Percentiles rank a stretch among this genome's conserved stretches.
These are phyloP conservation scores for Nettapus auritus DNA, from an alignment of 2,113 vertebrate species.

Conservation along the genomic window DNA sequence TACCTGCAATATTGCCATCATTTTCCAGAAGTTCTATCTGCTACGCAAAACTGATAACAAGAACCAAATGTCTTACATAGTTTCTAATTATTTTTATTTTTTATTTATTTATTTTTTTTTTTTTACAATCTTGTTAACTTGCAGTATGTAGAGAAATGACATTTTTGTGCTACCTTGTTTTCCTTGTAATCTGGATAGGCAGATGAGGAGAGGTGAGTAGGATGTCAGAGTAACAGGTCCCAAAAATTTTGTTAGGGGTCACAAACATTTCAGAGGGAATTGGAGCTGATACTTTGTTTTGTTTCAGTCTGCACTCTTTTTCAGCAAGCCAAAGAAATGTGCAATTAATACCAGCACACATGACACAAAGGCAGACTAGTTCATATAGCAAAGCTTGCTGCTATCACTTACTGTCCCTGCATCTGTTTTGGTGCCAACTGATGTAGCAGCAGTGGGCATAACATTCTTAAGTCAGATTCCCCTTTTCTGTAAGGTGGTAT, in stretches of 20 bases:
- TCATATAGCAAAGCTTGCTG: neutral
- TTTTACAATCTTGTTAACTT: neutral
- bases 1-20: neutral
- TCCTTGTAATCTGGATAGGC: neutral
- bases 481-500: neutral
- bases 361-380: neutral
- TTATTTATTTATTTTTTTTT: neutral
- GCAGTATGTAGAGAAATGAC: neutral
- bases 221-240: neutral
- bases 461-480: neutral
- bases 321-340: neutral
- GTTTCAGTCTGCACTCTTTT: neutral
- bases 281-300: neutral
- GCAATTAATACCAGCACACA: fast-evolving
- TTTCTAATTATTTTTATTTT: neutral
- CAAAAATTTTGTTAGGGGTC: neutral
- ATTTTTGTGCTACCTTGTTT: neutral
- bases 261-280: neutral
- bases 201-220: neutral
- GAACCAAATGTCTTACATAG: neutral
- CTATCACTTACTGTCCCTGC: neutral
- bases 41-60: neutral
- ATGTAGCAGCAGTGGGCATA: neutral
- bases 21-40: neutral
- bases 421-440: neutral